Conservation (phyloP, 2,888 invertebrate species). For the Colletes collaris region DNA sequence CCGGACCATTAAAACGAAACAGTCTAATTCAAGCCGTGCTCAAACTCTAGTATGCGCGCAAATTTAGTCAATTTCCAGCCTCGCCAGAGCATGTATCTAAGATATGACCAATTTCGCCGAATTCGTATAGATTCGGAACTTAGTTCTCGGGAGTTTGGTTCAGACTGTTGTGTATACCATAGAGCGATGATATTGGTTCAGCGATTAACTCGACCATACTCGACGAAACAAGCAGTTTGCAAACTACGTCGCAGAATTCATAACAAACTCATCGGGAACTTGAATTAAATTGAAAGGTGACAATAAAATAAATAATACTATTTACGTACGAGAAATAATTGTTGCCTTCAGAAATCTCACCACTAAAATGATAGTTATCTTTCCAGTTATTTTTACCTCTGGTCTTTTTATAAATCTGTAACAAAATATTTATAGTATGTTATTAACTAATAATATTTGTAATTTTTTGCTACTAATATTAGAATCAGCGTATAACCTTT, state of each 20-base stretch:
- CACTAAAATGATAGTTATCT: too few species aligned
- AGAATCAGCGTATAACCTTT: too few species aligned
- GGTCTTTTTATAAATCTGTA: too few species aligned
- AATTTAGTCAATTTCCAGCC: not conserved
- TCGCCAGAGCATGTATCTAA: slow-evolving; percentile 16
- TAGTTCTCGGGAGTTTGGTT: not conserved
- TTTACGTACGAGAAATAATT: too few species aligned
- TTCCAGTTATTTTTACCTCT: too few species aligned
- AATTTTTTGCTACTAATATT: too few species aligned
- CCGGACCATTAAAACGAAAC: not conserved
- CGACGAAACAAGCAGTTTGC: slow-evolving; percentile 6
- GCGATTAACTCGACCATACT: not conserved
- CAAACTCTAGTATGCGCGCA: not conserved
- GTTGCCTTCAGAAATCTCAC: too few species aligned
- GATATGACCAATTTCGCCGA: slow-evolving; percentile 24
- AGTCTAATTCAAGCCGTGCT: not conserved
- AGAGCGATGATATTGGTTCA: slow-evolving; percentile 8
- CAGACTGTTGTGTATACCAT: not conserved
- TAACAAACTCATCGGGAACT: not conserved
- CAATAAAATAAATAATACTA: too few species aligned
- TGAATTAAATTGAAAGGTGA: too few species aligned
- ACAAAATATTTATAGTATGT: too few species aligned
- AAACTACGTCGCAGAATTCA: not conserved
- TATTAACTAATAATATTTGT: too few species aligned
- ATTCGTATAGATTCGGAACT: slow-evolving; percentile 33